Evolutionary conservation across 1,140 invertebrate genomes (phyloP).

Genomic region (Thaumetopoea pityocampa): DNA sequence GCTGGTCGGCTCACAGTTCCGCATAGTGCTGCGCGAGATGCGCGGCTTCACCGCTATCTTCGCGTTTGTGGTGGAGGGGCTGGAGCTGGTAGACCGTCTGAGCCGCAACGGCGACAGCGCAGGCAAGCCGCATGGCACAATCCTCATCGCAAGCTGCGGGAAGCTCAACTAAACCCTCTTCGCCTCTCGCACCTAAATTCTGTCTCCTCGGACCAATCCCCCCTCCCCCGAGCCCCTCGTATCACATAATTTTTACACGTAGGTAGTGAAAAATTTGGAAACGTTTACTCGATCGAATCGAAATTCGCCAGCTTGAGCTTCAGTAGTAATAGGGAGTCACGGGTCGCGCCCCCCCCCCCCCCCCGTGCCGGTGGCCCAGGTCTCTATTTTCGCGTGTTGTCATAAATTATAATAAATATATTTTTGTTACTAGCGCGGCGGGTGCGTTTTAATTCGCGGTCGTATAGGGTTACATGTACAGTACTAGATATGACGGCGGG

Average conservation of each 20-base stretch:
- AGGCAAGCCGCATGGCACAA: slow-evolving; percentile 85
- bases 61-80: slow-evolving; percentile 86
- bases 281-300: slow-evolving; percentile 24
- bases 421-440: slow-evolving; percentile 17
- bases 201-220: slow-evolving; percentile 28
- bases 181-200: slow-evolving; percentile 19
- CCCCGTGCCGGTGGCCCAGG: slow-evolving; percentile 1
- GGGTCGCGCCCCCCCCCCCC: background rate
- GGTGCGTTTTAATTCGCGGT: background rate
- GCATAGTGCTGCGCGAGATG: slow-evolving; percentile 88
- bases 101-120: slow-evolving; percentile 85
- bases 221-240: slow-evolving; percentile 23
- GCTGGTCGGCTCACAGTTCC: slow-evolving; percentile 90
- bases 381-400: slow-evolving; percentile 15
- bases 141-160: slow-evolving; percentile 86
- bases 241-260: slow-evolving; percentile 35
- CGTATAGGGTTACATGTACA: too few relatives aligned
- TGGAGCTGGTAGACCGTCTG: slow-evolving; percentile 88
- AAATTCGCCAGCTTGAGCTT: slow-evolving; percentile 36
- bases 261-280: slow-evolving; percentile 26
- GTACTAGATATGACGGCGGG: too few relatives aligned
- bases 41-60: slow-evolving; percentile 90
- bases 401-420: slow-evolving; percentile 18
- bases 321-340: slow-evolving; percentile 18
- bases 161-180: slow-evolving; percentile 66